A percentile compares a stretch with the other conserved stretches of the same genome.
Conservation (phyloP, 2,113 vertebrate species). For the Phrynocephalus versicolor region DNA sequence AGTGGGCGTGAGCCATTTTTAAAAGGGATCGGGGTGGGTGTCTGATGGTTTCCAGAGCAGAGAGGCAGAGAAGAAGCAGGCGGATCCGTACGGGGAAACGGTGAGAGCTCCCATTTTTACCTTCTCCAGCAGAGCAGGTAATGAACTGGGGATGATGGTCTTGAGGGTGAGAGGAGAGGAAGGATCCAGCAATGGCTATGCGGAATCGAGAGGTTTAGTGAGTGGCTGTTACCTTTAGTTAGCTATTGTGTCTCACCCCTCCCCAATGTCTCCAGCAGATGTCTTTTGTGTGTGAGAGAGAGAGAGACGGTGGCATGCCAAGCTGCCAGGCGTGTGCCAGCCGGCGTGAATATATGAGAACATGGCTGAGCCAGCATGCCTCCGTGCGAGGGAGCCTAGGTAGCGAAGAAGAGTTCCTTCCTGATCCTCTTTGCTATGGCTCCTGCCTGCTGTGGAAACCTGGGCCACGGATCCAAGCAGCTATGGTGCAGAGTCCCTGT, state of each 20-base stretch:
- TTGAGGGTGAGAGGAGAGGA: too few species aligned
- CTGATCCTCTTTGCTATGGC: background rate
- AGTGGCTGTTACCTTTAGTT: background rate
- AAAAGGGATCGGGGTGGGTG: background rate
- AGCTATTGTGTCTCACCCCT: background rate
- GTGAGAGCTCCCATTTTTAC: background rate
- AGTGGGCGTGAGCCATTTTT: too few species aligned
- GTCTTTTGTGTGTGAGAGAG: background rate
- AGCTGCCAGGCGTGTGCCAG: background rate
- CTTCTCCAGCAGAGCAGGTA: background rate
- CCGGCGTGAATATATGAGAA: background rate
- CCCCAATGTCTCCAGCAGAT: background rate
- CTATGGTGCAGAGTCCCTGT: too few species aligned
- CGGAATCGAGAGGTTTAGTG: background rate
- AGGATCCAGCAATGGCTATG: background rate
- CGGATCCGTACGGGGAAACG: background rate
- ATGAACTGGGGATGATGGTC: too few species aligned
- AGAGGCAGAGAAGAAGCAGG: background rate
- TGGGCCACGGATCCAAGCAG: background rate
- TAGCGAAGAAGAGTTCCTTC: background rate
- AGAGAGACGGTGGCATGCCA: background rate
- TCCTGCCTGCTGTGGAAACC: too few species aligned
- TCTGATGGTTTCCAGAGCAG: background rate
- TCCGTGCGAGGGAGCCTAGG: accelerated
- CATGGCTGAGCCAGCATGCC: background rate